phyloP scores from a whole-genome alignment of 2,888 invertebrate species.

The Brenthis hecate region DNA sequence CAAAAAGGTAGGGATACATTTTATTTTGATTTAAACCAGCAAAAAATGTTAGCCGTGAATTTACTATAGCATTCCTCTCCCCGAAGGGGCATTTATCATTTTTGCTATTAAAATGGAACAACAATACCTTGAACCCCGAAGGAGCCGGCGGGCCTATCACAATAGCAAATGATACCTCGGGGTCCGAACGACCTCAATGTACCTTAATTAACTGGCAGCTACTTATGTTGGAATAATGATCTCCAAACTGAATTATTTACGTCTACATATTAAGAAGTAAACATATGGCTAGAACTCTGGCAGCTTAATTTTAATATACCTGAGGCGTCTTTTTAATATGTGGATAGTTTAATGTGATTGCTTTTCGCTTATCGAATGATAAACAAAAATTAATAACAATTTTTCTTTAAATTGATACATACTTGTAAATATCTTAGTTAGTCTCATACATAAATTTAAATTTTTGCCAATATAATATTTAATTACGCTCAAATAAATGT shows the following conservation, averaged over 20 bases:
- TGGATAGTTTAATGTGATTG: too few species aligned
- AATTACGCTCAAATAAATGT: too few species aligned
- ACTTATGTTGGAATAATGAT: constrained; percentile 71
- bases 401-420: too few species aligned
- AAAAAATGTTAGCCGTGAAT: constrained; percentile 47
- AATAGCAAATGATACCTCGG: constrained; percentile 79
- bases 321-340: too few species aligned
- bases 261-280: constrained; percentile 37
- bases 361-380: too few species aligned
- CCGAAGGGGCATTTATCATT: constrained; percentile 77
- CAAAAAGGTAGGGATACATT: constrained; percentile 32
- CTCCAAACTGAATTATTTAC: constrained; percentile 51
- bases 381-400: too few species aligned
- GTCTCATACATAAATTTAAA: too few species aligned
- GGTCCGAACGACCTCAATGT: constrained; percentile 70
- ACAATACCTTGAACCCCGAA: constrained; percentile 73
- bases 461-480: too few species aligned
- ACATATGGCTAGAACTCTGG: constrained; percentile 31
- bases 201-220: constrained; percentile 77
- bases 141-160: constrained; percentile 75
- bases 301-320: constrained; percentile 35
- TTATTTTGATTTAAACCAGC: constrained; percentile 36
- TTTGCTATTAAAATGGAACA: constrained; percentile 76
- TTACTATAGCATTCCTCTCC: constrained; percentile 58
- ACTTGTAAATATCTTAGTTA: too few species aligned